phyloP scores from a whole-genome alignment of 2,113 vertebrate species.

The Dolichallabes microphthalmus region DNA sequence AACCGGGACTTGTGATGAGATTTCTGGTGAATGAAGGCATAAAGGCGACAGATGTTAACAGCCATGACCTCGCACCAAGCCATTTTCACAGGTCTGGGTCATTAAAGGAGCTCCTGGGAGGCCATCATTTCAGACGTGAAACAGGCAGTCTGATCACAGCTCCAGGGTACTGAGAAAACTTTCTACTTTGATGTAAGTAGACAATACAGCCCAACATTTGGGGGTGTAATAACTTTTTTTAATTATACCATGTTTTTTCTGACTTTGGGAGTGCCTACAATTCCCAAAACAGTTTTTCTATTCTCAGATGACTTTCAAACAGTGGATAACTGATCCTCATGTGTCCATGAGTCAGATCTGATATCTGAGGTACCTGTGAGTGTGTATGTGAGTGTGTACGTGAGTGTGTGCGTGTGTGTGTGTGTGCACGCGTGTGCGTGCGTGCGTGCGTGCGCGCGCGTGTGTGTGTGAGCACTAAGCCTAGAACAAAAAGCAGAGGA shows the following conservation, averaged over 20 bases:
- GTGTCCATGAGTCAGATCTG: slow-evolving; percentile 32
- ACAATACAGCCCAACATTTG: no score
- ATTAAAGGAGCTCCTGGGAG: no score
- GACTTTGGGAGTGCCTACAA: not conserved
- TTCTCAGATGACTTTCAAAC: slow-evolving; percentile 2
- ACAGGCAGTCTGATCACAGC: no score
- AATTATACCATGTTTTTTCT: no score
- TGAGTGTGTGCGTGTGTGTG: slow-evolving; percentile 45
- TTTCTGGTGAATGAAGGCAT: no score
- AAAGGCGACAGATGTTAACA: no score
- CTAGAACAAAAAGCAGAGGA: slow-evolving; percentile 46
- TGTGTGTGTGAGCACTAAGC: slow-evolving; percentile 42
- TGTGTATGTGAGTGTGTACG: slow-evolving; percentile 54
- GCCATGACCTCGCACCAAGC: no score
- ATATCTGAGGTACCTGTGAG: slow-evolving; percentile 16
- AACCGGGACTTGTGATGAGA: no score
- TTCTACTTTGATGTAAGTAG: not conserved
- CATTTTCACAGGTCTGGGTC: no score
- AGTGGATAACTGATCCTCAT: not conserved
- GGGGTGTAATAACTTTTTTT: not conserved
- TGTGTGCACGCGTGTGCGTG: slow-evolving; percentile 46
- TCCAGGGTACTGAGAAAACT: no score
- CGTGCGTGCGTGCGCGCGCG: slow-evolving; percentile 51
- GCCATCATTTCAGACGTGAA: no score
- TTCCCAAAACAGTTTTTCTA: slow-evolving; percentile 1